Conservation (phyloP, 1,140 invertebrate species). For the Mamestra configurata region DNA sequence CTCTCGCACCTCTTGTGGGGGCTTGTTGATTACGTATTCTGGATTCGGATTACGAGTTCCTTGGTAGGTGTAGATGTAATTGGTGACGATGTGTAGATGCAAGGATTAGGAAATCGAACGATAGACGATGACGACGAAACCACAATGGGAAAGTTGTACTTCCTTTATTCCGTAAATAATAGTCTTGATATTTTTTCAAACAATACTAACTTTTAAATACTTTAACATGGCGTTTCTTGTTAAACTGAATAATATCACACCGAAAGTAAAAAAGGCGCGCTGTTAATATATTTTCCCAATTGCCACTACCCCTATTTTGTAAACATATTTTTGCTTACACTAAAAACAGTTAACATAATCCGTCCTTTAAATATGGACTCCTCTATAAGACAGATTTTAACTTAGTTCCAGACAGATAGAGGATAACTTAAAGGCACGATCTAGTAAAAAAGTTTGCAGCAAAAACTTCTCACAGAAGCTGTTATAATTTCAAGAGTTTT, state of each 20-base stretch:
- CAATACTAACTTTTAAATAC: too few species aligned
- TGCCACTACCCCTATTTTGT: too few species aligned
- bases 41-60: conserved; percentile 59
- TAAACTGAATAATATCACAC: too few species aligned
- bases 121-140: too few species aligned
- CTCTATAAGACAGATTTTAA: conserved; percentile 21
- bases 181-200: too few species aligned
- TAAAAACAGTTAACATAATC: too few species aligned
- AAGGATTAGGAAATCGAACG: neutral
- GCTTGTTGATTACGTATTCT: conserved; percentile 71
- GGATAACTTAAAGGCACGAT: conserved; percentile 35
- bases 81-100: conserved; percentile 24
- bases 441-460: conserved; percentile 31
- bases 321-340: too few species aligned
- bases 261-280: too few species aligned
- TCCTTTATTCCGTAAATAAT: too few species aligned
- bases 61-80: conserved; percentile 23
- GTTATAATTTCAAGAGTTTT: conserved; percentile 31
- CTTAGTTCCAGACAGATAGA: conserved; percentile 33
- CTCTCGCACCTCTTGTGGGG: conserved; percentile 77
- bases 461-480: conserved; percentile 10
- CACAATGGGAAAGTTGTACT: too few species aligned
- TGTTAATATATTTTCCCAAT: too few species aligned
- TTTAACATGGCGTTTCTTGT: too few species aligned
- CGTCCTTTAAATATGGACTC: neutral